Evolutionary conservation across 2,888 invertebrate genomes (phyloP), one percentile per base, ranked within the genome.

Genomic region (Cancer borealis): DNA sequence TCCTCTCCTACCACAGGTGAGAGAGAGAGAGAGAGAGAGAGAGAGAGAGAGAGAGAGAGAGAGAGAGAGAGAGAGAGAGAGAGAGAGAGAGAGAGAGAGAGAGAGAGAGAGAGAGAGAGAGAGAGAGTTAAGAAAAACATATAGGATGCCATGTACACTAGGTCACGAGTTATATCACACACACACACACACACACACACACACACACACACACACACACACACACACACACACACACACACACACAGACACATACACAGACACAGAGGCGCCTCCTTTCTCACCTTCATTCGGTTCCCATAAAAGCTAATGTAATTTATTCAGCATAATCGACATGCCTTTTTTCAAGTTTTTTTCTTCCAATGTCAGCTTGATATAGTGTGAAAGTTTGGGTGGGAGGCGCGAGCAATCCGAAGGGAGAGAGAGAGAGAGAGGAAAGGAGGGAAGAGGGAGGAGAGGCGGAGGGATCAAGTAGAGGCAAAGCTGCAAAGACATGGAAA

Each of bases 1-100:
- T 95, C 84, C 90, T 93, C 54, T 84, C 93, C 30, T 95, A 93
- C 46, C 92, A 94, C 88, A 94, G 92, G 95, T 95, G 49, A 94
- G 90, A 66, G n/a, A 66, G n/a, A 66, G n/a, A 66, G n/a, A 66
- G n/a, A 66, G n/a, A 66, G n/a, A 66, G n/a, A 66, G n/a, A 66
- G n/a, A 66, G n/a, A 66, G n/a, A 66, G n/a, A 66, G n/a, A 66
- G n/a, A 66, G n/a, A 66, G n/a, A 66, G n/a, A 66, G n/a, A 66
- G 21, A n/a, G 21, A 66, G 21, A 66, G 21, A n/a, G 21, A 66
- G 21, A 66, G 21, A 66, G 21, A n/a, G 14, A 54, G 12, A 14
- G 54, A 14, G 54, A 0, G 54, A 5, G 54, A 5, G 54, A 5
- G 54, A 5, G 54, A 5, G 54, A 5, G 54, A 5, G 54, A 5